Evolutionary conservation across 2,888 invertebrate genomes (phyloP).

Genomic region (Synanthedon formicaeformis): DNA sequence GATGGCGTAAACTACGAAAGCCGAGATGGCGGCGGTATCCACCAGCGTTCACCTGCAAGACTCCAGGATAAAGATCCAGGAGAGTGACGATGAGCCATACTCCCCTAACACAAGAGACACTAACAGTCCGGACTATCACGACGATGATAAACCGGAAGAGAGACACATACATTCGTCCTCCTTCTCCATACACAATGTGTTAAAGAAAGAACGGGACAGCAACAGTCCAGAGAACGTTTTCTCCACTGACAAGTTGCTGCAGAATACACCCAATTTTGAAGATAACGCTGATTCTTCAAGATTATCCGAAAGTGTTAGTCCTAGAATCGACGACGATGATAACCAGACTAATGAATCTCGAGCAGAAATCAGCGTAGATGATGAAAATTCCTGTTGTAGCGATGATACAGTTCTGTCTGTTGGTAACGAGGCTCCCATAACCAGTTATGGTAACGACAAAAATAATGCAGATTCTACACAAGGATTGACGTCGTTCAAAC

Average conservation of each 20-base stretch:
- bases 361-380: slow-evolving; percentile 60
- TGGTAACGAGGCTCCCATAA: slow-evolving; percentile 78
- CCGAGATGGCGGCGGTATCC: slow-evolving; percentile 62
- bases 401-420: slow-evolving; percentile 86
- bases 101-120: slow-evolving; percentile 56
- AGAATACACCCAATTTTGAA: slow-evolving; percentile 56
- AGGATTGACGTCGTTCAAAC: slow-evolving; percentile 71
- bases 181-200: slow-evolving; percentile 63
- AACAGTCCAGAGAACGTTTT: slow-evolving; percentile 62
- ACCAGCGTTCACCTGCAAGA: slow-evolving; percentile 50
- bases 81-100: slow-evolving; percentile 58
- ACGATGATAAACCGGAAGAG: slow-evolving; percentile 48
- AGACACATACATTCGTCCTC: slow-evolving; percentile 44
- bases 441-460: slow-evolving; percentile 33
- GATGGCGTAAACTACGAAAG: slow-evolving; percentile 45
- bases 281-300: slow-evolving; percentile 24
- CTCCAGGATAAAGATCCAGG: slow-evolving; percentile 52
- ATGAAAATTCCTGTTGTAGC: slow-evolving; percentile 76
- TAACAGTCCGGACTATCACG: slow-evolving; percentile 49
- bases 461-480: slow-evolving; percentile 32
- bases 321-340: slow-evolving; percentile 42
- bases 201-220: slow-evolving; percentile 60
- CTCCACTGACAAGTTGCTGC: slow-evolving; percentile 57
- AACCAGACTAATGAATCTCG: slow-evolving; percentile 29
- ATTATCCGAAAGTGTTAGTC: slow-evolving; percentile 38